Conservation (phyloP, 2,888 invertebrate species). For the Thymelicus acteon region DNA sequence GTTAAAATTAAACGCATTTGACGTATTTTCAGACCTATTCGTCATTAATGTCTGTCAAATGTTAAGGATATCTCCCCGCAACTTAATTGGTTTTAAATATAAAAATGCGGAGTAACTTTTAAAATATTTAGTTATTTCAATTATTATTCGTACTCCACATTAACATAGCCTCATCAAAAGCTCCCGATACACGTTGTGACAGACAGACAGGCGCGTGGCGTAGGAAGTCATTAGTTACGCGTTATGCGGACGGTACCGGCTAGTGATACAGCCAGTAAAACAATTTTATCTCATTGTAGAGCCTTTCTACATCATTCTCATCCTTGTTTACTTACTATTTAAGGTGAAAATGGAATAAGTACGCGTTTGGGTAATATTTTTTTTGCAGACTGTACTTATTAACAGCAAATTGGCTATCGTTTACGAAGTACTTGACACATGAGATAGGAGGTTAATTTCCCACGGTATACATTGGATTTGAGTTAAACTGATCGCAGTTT, state of each 20-base stretch:
- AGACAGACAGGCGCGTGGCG: slow-evolving; percentile 54
- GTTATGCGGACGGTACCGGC: slow-evolving; percentile 43
- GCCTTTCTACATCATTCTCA: neutral
- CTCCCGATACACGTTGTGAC: slow-evolving; percentile 51
- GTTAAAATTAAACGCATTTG: too few species aligned
- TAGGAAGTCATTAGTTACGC: slow-evolving; percentile 57
- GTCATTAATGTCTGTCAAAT: too few species aligned
- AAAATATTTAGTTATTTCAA: too few species aligned
- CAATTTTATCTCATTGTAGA: slow-evolving; percentile 6
- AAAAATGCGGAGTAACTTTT: too few species aligned
- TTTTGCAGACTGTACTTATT: slow-evolving; percentile 39
- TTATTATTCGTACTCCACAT: neutral
- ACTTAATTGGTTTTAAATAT: too few species aligned
- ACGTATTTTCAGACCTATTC: too few species aligned
- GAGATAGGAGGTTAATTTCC: slow-evolving; percentile 35
- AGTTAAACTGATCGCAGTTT: too few species aligned
- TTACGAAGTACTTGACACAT: slow-evolving; percentile 41
- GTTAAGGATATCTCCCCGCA: too few species aligned
- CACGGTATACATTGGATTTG: slow-evolving; percentile 20
- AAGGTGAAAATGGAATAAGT: neutral
- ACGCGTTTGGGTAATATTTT: neutral
- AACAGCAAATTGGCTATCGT: slow-evolving; percentile 41
- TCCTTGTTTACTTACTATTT: neutral
- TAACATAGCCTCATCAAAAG: slow-evolving; percentile 43
- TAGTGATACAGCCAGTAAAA: slow-evolving; percentile 32